Evolutionary conservation across 2,888 invertebrate species (phyloP).

Genomic region (Hyalella azteca): DNA sequence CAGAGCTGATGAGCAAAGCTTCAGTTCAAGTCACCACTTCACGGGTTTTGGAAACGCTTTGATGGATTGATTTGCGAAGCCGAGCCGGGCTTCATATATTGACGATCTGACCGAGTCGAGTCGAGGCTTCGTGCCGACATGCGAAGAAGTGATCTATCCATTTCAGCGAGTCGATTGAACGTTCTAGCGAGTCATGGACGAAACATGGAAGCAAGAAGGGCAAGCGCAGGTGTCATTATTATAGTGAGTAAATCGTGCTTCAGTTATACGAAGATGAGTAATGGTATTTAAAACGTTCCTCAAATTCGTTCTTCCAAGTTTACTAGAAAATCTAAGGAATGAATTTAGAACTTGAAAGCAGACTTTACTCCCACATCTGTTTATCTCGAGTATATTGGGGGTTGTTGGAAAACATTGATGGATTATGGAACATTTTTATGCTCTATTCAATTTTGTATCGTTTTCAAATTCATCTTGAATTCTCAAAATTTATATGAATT

Average conservation of each 20-base stretch:
- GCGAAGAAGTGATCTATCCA: slow-evolving; percentile 36
- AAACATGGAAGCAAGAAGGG: slow-evolving; percentile 7
- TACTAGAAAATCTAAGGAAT: too few relatives aligned
- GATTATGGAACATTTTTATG: too few relatives aligned
- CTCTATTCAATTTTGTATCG: too few relatives aligned
- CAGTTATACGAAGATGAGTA: neutral
- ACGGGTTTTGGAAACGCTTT: neutral
- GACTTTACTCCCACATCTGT: too few relatives aligned
- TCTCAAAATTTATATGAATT: too few relatives aligned
- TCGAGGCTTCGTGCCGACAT: neutral
- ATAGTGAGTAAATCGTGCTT: slow-evolving; percentile 13
- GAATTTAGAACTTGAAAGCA: too few relatives aligned
- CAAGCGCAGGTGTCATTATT: slow-evolving; percentile 22
- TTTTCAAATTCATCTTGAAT: too few relatives aligned
- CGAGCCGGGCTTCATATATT: neutral
- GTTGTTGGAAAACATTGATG: too few relatives aligned
- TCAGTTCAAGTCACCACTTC: neutral
- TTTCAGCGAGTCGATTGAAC: slow-evolving; percentile 9
- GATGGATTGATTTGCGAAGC: neutral
- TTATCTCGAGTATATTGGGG: too few relatives aligned
- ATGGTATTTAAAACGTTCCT: neutral
- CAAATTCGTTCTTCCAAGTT: too few relatives aligned
- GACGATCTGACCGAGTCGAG: slow-evolving; percentile 8
- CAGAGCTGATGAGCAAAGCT: too few relatives aligned
- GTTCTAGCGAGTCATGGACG: neutral